Conservation (phyloP, 2,113 vertebrate species). For the Odocoileus hemionus region DNA sequence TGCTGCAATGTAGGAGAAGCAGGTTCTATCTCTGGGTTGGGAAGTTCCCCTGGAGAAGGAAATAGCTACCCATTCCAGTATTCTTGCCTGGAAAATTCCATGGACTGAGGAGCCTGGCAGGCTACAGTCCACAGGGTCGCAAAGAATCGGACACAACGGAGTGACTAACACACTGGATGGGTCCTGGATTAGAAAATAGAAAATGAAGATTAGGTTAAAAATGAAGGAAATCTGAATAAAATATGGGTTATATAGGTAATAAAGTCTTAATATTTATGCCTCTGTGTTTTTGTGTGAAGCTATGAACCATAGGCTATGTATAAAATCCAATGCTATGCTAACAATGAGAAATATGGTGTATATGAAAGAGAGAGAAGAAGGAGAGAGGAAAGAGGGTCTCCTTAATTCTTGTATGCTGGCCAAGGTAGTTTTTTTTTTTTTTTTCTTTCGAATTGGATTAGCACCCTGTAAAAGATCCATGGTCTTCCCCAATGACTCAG, state of each 20-base stretch:
- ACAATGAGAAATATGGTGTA: background rate
- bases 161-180: too few species aligned
- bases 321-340: background rate
- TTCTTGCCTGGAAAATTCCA: too few species aligned
- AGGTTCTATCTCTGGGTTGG: too few species aligned
- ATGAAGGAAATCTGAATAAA: background rate
- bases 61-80: too few species aligned
- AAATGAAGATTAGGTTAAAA: background rate
- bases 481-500: too few species aligned
- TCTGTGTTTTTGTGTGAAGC: background rate
- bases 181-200: background rate
- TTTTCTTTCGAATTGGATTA: conserved; percentile 21
- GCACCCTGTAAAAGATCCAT: background rate
- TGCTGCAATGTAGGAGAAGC: too few species aligned
- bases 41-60: too few species aligned
- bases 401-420: background rate
- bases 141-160: too few species aligned
- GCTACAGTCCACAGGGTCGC: too few species aligned
- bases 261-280: too few species aligned
- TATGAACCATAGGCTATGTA: background rate
- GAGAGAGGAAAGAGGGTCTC: background rate
- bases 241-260: background rate
- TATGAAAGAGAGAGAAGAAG: background rate
- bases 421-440: background rate
- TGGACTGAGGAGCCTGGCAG: too few species aligned